Percentiles rank a stretch among this genome's conserved stretches.
These are phyloP conservation scores for Hipparchia sbordonii DNA, from an alignment of 2,888 invertebrate species.

Conservation along the genomic window DNA sequence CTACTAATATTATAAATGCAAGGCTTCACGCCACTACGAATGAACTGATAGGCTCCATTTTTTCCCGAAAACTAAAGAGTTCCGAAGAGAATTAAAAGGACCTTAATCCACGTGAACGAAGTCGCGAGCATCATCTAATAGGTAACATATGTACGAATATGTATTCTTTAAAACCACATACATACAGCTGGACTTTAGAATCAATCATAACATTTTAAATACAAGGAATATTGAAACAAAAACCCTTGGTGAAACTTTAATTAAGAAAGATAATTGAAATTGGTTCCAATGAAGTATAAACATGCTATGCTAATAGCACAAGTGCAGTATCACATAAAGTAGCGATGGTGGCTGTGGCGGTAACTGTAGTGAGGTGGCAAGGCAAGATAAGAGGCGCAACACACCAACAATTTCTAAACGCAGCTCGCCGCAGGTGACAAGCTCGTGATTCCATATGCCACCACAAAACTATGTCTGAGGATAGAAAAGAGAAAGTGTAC, in stretches of 20 bases:
- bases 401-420: constrained; percentile 2
- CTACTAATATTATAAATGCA: too few relatives aligned
- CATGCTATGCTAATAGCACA: constrained; percentile 4
- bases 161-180: too few relatives aligned
- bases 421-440: constrained; percentile 1
- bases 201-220: neutral
- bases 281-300: constrained; percentile 13
- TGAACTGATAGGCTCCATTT: too few relatives aligned
- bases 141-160: neutral
- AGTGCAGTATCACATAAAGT: constrained; percentile 28
- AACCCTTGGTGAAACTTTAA: neutral
- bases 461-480: neutral
- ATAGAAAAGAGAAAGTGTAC: too few relatives aligned
- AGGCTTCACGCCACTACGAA: too few relatives aligned
- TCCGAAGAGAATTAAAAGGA: too few relatives aligned
- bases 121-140: too few relatives aligned
- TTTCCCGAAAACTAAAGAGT: too few relatives aligned
- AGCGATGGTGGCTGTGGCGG: constrained; percentile 25
- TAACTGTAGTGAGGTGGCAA: constrained; percentile 32
- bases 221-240: neutral
- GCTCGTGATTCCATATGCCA: neutral
- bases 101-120: too few relatives aligned
- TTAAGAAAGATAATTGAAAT: constrained; percentile 13
- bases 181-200: too few relatives aligned
- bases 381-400: constrained; percentile 35